A percentile compares a stretch with the other conserved stretches of the same genome.
phyloP scores from a whole-genome alignment of 2,888 invertebrate species.

The Drosophila silvestris region DNA sequence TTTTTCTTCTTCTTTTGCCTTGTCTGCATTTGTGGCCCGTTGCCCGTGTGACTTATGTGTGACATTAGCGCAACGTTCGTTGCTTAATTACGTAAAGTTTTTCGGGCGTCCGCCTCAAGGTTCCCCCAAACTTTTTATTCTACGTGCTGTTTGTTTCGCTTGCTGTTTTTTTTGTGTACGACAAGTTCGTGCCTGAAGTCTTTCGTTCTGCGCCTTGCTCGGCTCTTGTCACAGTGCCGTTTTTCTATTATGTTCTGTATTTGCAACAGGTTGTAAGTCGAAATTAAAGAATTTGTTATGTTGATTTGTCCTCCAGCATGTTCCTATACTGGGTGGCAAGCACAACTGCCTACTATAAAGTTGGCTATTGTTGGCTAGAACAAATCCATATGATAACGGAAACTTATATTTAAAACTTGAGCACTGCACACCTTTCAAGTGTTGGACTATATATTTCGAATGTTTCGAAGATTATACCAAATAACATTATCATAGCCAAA shows the following conservation, averaged over 20 bases:
- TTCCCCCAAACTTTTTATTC: background rate
- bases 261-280: constrained; percentile 76
- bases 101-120: constrained; percentile 47
- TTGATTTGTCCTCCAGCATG: constrained; percentile 62
- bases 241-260: constrained; percentile 47
- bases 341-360: constrained; percentile 18
- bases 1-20: constrained; percentile 21
- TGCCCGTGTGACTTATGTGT: constrained; percentile 78
- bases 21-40: constrained; percentile 41
- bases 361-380: background rate
- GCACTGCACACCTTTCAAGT: background rate
- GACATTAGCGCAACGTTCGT: constrained; percentile 79
- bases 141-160: constrained; percentile 29
- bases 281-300: constrained; percentile 74
- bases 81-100: constrained; percentile 79
- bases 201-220: constrained; percentile 76
- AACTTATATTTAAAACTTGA: background rate
- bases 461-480: background rate
- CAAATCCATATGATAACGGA: background rate
- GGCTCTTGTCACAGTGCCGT: constrained; percentile 55
- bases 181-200: constrained; percentile 83
- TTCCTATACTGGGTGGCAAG: constrained; percentile 34
- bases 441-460: background rate
- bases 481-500: background rate
- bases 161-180: constrained; percentile 66